These are phyloP conservation scores for Lasioglossum calceatum DNA, from an alignment of 2,888 invertebrate species.

Conservation along the genomic window DNA sequence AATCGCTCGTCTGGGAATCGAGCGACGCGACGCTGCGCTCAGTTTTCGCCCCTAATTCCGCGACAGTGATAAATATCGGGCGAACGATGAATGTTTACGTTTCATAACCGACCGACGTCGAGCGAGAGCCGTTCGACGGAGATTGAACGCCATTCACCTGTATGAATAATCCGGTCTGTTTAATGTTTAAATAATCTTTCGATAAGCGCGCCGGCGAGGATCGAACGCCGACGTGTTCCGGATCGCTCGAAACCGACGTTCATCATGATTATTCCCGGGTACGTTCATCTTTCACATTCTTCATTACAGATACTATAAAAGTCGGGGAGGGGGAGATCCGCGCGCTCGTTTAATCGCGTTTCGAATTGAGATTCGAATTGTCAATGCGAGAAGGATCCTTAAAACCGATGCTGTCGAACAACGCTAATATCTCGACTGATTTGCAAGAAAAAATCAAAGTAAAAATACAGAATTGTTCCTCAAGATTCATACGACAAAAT, in stretches of 20 bases:
- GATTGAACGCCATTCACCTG: constrained; percentile 1
- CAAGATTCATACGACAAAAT: background rate
- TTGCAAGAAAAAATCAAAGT: too few relatives aligned
- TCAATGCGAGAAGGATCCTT: background rate
- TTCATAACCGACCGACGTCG: background rate
- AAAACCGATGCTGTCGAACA: background rate
- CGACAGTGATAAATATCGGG: constrained; percentile 18
- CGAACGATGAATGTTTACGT: background rate
- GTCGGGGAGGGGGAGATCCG: background rate
- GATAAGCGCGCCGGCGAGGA: background rate
- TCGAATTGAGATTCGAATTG: background rate
- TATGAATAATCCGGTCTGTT: constrained; percentile 3
- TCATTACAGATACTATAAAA: background rate
- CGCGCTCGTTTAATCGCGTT: background rate
- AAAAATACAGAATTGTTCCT: background rate
- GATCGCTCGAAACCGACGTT: background rate
- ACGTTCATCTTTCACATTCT: background rate
- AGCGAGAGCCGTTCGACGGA: background rate
- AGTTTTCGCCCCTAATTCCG: background rate
- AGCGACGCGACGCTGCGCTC: background rate
- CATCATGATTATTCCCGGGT: background rate
- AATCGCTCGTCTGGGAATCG: background rate
- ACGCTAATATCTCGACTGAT: background rate
- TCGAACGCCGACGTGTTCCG: background rate
- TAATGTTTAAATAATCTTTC: constrained; percentile 15